Conservation (phyloP, 2,113 vertebrate genomes). For the Pelecanus crispus region DNA sequence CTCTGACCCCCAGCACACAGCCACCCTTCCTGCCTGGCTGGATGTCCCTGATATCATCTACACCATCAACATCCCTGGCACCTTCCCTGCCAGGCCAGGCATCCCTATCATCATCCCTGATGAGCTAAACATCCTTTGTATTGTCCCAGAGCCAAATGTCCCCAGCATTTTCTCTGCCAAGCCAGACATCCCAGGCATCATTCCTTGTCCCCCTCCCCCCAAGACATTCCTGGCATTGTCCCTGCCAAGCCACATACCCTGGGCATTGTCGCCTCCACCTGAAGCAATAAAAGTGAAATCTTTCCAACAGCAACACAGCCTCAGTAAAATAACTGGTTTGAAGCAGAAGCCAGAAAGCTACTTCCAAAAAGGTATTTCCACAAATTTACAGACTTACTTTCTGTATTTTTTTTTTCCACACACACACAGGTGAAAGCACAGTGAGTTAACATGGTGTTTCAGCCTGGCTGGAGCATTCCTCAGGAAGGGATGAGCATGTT, state of each 20-base stretch:
- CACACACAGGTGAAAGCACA: rapidly evolving
- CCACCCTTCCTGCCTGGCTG: no score
- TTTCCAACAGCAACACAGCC: background rate
- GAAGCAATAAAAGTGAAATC: background rate
- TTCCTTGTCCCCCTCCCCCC: background rate
- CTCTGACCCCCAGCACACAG: background rate
- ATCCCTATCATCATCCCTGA: rapidly evolving
- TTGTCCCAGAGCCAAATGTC: background rate
- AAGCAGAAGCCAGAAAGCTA: background rate
- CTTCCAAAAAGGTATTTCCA: background rate
- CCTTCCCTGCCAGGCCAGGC: background rate
- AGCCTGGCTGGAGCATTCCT: rapidly evolving
- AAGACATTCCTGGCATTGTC: background rate
- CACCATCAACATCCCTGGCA: rapidly evolving
- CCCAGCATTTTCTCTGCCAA: background rate
- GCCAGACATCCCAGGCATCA: background rate
- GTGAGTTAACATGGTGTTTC: rapidly evolving
- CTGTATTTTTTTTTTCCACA: background rate
- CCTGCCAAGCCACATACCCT: background rate
- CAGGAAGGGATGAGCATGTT: rapidly evolving
- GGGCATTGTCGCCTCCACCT: background rate
- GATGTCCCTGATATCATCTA: rapidly evolving
- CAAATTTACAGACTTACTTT: background rate
- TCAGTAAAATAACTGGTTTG: background rate
- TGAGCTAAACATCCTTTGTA: rapidly evolving